These are phyloP conservation scores for Apodemus sylvaticus DNA, from an alignment of 2,113 vertebrate species.

Conservation along the genomic window DNA sequence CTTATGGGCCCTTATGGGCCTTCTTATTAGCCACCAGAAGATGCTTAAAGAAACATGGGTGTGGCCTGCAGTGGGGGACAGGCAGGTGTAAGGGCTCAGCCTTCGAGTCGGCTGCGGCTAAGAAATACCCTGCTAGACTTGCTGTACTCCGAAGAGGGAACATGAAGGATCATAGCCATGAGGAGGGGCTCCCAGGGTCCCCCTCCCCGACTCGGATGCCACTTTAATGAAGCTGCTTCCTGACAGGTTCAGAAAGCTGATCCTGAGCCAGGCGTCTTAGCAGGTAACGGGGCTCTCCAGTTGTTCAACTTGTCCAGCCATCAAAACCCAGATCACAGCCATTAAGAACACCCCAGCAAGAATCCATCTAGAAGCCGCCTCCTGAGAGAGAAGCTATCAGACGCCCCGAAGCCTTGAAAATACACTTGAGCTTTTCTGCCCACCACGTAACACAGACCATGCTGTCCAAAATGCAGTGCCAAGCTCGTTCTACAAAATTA, in stretches of 20 bases:
- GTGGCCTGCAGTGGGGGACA: not conserved
- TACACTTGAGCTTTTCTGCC: conserved; percentile 1
- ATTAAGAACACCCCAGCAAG: not conserved
- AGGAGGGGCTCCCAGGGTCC: fast-evolving
- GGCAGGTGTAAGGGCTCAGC: fast-evolving
- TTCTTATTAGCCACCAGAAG: conserved; percentile 14
- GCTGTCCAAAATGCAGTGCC: not conserved
- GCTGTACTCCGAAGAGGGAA: not conserved
- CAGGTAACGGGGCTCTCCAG: not conserved
- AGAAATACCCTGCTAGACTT: not conserved
- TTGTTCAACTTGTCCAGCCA: not conserved
- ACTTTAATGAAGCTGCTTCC: not conserved
- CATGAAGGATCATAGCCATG: not conserved
- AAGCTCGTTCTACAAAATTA: not conserved
- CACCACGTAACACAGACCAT: not conserved
- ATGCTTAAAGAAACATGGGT: not conserved
- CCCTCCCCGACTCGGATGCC: not conserved
- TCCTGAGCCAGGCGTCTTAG: not conserved
- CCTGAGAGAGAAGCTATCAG: not conserved
- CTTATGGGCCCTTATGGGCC: not conserved
- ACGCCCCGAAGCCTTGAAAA: not conserved
- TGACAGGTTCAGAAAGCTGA: not conserved
- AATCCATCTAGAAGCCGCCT: not conserved
- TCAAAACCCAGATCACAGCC: not conserved
- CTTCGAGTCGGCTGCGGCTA: not conserved